Evolutionary conservation across 2,888 invertebrate species (phyloP), one percentile per base, ranked within the genome.

Genomic region (Caenorhabditis japonica): DNA sequence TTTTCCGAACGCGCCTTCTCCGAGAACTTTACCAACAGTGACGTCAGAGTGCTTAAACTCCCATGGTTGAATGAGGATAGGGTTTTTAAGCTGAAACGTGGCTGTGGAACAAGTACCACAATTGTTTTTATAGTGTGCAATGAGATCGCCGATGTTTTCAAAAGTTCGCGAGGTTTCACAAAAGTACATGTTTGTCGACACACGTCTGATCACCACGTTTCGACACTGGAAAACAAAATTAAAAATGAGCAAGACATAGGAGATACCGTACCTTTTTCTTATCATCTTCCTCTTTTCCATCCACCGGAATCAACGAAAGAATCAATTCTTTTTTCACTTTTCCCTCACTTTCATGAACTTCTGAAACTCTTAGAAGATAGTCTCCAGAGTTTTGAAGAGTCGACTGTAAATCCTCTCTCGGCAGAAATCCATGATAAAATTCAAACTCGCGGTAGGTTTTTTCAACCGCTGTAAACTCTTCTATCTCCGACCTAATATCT

Each of bases 1-100:
- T 44, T 75, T 66, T 41, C 77, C 77, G 46, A 62, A 77, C 10
- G 75, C 77, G 13, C 77, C 77, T 30, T 72, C 75, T 39, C 77
- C 77, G 8, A 77, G 47, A 1, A 62, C 38, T 17, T 51, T 46
- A 4, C 74, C 74, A n/a, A 77, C n/a, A 4, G 47, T 41, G 30
- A 77, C 56, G 21, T 66, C 71, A 10, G 44, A 39, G 51, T 77
- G 77, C 30, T 49, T 47, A 15, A 60, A 71, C 51, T 77, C 77
- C 77, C 77, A 77, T 17, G 36, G 25, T 23, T 68, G 68, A 1
- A 53, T 39, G 10, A 43, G 53, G 19, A 69, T 53, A 0, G 74
- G 69, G n/a, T 30, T 75, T 30, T 62, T 69, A 8, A 69, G 47
- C 39, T 71, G 62, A 13, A 62, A 71, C 3, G 33, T 33, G 4